phyloP scores from a whole-genome alignment of 1,140 invertebrate species.

The Ridgeia piscesae region DNA sequence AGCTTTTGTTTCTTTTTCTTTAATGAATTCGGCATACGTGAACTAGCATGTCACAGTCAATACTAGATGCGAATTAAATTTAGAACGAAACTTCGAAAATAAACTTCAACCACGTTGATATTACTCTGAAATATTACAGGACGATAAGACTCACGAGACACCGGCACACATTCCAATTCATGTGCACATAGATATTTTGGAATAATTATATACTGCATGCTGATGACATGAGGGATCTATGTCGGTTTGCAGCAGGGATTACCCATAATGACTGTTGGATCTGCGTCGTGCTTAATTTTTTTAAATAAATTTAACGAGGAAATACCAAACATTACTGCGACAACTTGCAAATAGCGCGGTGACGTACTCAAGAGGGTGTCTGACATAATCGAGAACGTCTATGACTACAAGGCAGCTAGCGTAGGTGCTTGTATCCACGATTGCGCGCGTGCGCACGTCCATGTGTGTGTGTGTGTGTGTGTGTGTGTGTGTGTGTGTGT shows the following conservation, averaged over 20 bases:
- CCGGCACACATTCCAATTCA: background rate
- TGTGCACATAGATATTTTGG: background rate
- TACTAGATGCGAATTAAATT: no score
- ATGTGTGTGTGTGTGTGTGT: no score
- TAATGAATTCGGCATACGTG: no score
- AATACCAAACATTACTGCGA: background rate
- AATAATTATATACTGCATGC: background rate
- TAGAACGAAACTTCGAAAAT: no score
- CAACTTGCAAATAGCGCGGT: background rate
- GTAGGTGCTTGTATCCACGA: no score
- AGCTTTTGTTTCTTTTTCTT: no score
- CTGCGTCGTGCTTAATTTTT: background rate
- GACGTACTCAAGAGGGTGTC: background rate
- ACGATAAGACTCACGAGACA: background rate
- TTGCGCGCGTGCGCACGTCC: no score
- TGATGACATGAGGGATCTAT: background rate
- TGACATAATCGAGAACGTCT: background rate
- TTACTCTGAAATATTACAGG: background rate
- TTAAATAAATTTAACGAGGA: background rate
- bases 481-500: no score
- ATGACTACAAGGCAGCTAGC: no score
- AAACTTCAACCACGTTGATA: no score
- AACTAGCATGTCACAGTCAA: no score
- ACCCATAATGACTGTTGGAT: background rate
- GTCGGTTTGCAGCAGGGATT: background rate